phyloP scores from a whole-genome alignment of 2,113 vertebrate genomes.

The Pan paniscus region DNA sequence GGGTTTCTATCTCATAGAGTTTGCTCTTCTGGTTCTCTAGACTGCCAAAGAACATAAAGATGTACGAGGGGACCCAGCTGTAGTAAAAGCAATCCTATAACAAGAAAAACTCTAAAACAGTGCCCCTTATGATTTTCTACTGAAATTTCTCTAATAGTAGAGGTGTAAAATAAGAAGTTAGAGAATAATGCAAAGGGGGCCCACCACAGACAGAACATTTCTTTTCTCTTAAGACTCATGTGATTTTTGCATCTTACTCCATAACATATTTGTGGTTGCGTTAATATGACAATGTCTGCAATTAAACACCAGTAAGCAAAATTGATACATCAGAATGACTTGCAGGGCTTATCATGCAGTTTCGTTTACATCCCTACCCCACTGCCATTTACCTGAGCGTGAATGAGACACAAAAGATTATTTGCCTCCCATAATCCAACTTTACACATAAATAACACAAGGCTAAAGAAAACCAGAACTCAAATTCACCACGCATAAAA shows the following conservation, averaged over 20 bases:
- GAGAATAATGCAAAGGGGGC: neutral
- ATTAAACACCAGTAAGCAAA: neutral
- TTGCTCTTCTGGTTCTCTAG: neutral
- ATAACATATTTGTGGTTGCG: neutral
- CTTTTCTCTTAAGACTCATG: neutral
- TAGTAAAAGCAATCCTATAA: neutral
- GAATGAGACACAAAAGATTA: neutral
- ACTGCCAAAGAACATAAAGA: neutral
- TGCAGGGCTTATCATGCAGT: neutral
- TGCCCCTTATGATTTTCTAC: neutral
- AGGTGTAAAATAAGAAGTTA: neutral
- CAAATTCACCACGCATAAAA: neutral
- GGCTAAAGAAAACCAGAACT: neutral
- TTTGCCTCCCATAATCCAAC: neutral
- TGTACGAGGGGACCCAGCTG: neutral
- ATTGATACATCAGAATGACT: neutral
- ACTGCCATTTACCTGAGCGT: neutral
- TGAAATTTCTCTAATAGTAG: neutral
- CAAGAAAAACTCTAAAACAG: neutral
- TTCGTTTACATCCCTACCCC: neutral
- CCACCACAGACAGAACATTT: neutral
- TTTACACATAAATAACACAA: neutral
- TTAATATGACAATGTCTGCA: neutral
- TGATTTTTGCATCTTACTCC: slow-evolving; percentile 42
- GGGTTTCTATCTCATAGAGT: neutral